Evolutionary conservation across 2,113 vertebrate genomes (phyloP), one percentile per base, ranked within the genome.

Genomic region (rat (Rattus norvegicus)): DNA sequence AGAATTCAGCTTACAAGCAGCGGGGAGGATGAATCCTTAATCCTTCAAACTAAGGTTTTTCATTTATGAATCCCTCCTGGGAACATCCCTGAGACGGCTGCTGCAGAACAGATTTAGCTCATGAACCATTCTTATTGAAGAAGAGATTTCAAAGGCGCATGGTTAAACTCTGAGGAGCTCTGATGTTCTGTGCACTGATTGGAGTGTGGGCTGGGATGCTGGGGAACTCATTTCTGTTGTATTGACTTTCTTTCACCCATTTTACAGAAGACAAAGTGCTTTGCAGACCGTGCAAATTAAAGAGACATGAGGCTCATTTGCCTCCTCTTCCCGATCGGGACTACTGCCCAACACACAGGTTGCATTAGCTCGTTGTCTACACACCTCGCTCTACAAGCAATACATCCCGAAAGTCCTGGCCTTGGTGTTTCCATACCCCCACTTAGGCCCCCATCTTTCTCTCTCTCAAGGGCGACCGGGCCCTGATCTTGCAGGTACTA

Each of bases 111-210:
- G 90, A 84, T 83, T 96, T 97, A 81, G 91, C 87, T 87, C 96
- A 91, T 95, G 96, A 97, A 95, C 96, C 96, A 97, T 95, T 97
- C 90, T 96, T 95, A 89, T 94, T 97, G 96, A 95, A 97, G 26
- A 97, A 70, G n/a, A 79, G 65, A 97, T 95, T 96, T 97, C 88
- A 94, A 83, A 88, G 97, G 89, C 96, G 12, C 0, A 4, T 92
- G 96, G 94, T 79, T 5, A 39, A 7, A 88, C 49, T 92, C 81
- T 63, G 87, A 26, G 16, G 81, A 84, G 90, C 92, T 91, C 76
- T 92, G 94, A 92, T 91, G 95, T 75, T 94, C 91, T 67, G 47
- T 56, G 30, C 72, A 52, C 61, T 1, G 4, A 49, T 77, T 94
- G 63, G 24, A 65, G 67, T 13, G 12, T 90, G 65, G 43, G 24